phyloP scores from a whole-genome alignment of 2,888 invertebrate genomes.

The Drosophila buzzatii region DNA sequence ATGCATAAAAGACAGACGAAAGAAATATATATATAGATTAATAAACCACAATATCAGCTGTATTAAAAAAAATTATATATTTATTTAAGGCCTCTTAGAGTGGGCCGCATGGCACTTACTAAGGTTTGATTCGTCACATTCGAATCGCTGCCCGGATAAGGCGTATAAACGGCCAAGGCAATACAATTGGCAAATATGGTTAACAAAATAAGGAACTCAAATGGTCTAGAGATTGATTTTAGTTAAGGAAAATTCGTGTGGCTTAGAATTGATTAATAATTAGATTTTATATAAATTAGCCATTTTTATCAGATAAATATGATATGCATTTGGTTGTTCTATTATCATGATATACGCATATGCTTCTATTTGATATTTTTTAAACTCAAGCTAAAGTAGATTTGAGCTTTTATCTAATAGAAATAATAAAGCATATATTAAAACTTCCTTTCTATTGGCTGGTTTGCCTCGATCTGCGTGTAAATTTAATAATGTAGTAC shows the following conservation, averaged over 20 bases:
- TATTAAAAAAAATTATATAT: background rate
- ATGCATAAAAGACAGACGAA: constrained; percentile 56
- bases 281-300: no score
- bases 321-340: no score
- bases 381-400: no score
- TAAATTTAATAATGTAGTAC: no score
- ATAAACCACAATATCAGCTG: constrained; percentile 36
- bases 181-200: constrained; percentile 99
- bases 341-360: no score
- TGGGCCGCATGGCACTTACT: constrained; percentile 88
- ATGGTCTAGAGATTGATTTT: constrained; percentile 90
- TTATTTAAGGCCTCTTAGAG: background rate
- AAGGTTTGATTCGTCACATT: constrained; percentile 97
- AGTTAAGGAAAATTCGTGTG: constrained; percentile 51
- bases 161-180: constrained; percentile 99
- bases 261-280: no score
- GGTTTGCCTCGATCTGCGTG: no score
- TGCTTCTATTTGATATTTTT: no score
- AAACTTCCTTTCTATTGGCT: no score
- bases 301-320: no score
- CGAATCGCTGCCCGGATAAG: constrained; percentile 98
- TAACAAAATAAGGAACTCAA: constrained; percentile 99
- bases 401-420: no score
- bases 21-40: constrained; percentile 54
- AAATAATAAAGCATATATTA: no score